phyloP scores from a whole-genome alignment of 2,888 invertebrate species.

The Cosmia pyralina region DNA sequence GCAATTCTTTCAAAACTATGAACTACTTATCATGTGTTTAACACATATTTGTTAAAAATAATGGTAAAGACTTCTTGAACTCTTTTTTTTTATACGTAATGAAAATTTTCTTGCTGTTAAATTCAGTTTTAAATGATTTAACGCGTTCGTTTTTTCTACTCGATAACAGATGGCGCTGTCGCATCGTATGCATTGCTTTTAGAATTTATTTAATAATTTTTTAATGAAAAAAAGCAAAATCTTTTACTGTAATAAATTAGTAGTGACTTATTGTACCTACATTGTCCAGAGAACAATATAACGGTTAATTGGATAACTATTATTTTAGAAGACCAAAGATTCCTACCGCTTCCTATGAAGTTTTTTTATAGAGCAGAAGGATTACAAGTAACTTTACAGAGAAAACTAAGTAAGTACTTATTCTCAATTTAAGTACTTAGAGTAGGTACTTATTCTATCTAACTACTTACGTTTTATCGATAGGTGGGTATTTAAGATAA shows the following conservation, averaged over 20 bases:
- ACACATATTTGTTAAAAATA: not conserved
- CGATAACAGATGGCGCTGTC: slow-evolving; percentile 73
- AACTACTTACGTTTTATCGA: not conserved
- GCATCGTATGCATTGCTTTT: too few species aligned
- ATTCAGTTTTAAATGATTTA: not conserved
- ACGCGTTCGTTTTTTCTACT: slow-evolving; percentile 67
- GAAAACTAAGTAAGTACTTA: not conserved
- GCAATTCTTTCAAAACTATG: slow-evolving; percentile 24
- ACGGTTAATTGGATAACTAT: not conserved
- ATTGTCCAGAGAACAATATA: not conserved
- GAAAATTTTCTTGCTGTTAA: not conserved
- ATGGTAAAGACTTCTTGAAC: not conserved
- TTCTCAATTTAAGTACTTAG: not conserved
- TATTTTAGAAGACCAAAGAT: not conserved
- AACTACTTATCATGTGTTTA: not conserved
- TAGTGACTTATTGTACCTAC: too few species aligned
- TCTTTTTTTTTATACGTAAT: too few species aligned
- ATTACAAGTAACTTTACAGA: not conserved
- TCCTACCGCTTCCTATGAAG: not conserved
- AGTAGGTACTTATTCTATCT: slow-evolving; percentile 1
- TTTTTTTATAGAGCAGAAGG: not conserved
- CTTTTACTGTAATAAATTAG: not conserved
- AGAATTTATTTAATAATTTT: not conserved
- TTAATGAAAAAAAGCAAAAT: not conserved
- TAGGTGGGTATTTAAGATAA: slow-evolving; percentile 6